A percentile compares a stretch with the other conserved stretches of the same genome.
phyloP scores from a whole-genome alignment of 2,113 vertebrate species.

The Grantiella picta region DNA sequence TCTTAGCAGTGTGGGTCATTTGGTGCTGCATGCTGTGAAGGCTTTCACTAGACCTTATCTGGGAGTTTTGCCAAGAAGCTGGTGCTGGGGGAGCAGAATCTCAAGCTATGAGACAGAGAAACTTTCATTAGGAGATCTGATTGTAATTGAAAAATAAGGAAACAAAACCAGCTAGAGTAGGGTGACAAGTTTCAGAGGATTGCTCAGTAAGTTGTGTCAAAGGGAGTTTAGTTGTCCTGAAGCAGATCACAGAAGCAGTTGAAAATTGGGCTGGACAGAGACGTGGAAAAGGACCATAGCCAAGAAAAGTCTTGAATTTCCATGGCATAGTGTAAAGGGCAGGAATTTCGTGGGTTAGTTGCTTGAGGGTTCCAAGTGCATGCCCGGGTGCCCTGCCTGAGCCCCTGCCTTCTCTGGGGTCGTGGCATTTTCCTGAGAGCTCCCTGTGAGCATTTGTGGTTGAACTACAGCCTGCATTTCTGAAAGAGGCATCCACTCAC shows the following conservation, averaged over 20 bases:
- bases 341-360: neutral
- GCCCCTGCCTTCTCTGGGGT: neutral
- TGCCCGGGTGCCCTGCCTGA: accelerated
- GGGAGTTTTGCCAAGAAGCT: neutral
- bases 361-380: neutral
- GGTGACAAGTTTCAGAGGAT: neutral
- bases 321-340: neutral
- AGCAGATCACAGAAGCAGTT: neutral
- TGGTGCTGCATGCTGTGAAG: neutral
- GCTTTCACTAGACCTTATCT: neutral
- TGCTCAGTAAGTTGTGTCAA: neutral
- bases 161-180: neutral
- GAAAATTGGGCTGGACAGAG: neutral
- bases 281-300: neutral
- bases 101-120: neutral
- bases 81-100: neutral
- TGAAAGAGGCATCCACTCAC: neutral
- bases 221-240: neutral
- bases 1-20: neutral
- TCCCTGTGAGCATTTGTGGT: neutral
- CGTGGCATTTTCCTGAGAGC: neutral
- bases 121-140: neutral
- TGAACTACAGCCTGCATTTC: neutral
- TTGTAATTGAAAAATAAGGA: neutral
- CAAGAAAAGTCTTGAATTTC: neutral